A percentile compares a stretch with the other conserved stretches of the same genome.
These are phyloP conservation scores for Scopus umbretta DNA, from an alignment of 2,113 vertebrate species.

Conservation along the genomic window DNA sequence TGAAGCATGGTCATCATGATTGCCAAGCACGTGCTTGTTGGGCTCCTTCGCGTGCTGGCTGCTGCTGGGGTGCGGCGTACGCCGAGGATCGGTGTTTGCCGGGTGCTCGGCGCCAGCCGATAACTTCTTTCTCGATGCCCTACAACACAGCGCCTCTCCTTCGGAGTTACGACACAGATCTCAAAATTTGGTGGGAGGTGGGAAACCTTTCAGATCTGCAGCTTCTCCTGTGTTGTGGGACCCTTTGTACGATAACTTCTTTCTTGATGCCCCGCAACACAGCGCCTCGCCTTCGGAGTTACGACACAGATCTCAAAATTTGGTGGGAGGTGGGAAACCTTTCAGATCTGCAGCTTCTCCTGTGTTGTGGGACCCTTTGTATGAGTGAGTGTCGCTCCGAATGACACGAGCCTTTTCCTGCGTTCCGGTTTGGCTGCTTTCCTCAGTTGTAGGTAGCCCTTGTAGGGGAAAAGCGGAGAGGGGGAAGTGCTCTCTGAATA, in stretches of 20 bases:
- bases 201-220: background rate
- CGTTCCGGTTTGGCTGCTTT: background rate
- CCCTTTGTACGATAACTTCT: background rate
- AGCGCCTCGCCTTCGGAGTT: background rate
- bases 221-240: background rate
- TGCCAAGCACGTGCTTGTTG: background rate
- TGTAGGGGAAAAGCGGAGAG: background rate
- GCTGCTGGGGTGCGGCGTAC: background rate
- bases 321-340: background rate
- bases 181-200: background rate
- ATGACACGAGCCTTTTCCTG: background rate
- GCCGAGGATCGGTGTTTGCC: rapidly evolving
- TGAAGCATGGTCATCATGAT: background rate
- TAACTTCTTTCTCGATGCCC: background rate
- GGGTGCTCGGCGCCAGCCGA: rapidly evolving
- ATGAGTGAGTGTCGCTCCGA: rapidly evolving
- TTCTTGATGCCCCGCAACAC: rapidly evolving
- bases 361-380: background rate
- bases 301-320: background rate
- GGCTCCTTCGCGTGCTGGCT: rapidly evolving
- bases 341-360: background rate
- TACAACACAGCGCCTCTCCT: rapidly evolving
- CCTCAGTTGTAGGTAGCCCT: background rate
- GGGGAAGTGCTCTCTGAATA: background rate
- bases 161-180: background rate